These are phyloP conservation scores for Pristionchus japonicus DNA, from an alignment of 2,888 invertebrate genomes.

Conservation along the genomic window DNA sequence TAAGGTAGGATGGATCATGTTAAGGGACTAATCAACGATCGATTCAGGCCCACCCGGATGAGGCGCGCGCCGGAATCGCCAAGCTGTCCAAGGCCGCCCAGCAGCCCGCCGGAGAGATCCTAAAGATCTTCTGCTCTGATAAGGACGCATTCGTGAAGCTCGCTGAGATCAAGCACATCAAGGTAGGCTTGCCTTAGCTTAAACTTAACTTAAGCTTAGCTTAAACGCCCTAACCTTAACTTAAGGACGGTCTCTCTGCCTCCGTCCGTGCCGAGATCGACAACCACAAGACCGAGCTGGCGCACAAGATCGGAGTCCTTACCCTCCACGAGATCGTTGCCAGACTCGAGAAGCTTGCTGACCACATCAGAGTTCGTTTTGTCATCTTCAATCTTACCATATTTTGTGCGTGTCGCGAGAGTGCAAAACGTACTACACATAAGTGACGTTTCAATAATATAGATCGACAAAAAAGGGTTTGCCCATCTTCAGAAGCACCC, in stretches of 20 bases:
- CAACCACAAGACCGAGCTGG: conserved; percentile 30
- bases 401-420: too few relatives aligned
- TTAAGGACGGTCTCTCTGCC: background rate
- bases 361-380: background rate
- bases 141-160: background rate
- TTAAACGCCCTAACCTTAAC: too few relatives aligned
- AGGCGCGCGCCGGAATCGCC: background rate
- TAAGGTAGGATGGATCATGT: background rate
- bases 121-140: conserved; percentile 27
- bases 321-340: conserved; percentile 15
- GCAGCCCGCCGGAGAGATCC: background rate
- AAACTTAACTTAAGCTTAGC: too few relatives aligned
- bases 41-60: background rate
- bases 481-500: background rate
- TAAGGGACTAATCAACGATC: background rate
- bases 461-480: too few relatives aligned
- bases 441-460: too few relatives aligned
- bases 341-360: conserved; percentile 23
- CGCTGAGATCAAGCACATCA: background rate
- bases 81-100: background rate
- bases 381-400: too few relatives aligned
- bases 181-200: background rate
- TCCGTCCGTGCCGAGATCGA: background rate
- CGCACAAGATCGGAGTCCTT: conserved; percentile 31
- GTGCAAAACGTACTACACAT: too few relatives aligned